A percentile compares a stretch with the other conserved stretches of the same genome.
phyloP scores from a whole-genome alignment of 2,113 vertebrate species.

The Tursiops truncatus region DNA sequence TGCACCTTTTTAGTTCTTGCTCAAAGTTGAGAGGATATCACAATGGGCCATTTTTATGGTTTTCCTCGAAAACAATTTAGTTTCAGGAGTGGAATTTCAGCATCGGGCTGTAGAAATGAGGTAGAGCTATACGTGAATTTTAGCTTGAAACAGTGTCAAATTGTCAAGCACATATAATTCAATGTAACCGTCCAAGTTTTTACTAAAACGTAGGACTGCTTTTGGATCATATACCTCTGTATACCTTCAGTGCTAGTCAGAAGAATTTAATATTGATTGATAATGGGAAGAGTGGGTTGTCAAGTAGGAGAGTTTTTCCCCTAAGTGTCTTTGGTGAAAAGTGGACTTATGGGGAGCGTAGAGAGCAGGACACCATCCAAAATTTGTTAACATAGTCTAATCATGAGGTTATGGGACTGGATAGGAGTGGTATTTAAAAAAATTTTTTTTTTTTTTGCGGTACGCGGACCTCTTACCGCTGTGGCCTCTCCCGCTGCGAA shows the following conservation, averaged over 20 bases:
- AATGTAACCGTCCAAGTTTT: not conserved
- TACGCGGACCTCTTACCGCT: too few species aligned
- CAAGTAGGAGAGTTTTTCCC: not conserved
- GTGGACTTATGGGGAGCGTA: not conserved
- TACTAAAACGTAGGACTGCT: not conserved
- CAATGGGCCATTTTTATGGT: not conserved
- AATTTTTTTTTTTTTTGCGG: too few species aligned
- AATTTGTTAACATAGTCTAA: not conserved
- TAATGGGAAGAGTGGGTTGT: slow-evolving; percentile 8
- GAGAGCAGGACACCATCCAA: not conserved
- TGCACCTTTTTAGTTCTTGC: not conserved
- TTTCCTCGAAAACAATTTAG: slow-evolving; percentile 23
- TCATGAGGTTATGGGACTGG: not conserved
- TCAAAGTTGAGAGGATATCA: not conserved
- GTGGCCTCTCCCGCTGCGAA: too few species aligned
- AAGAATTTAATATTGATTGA: not conserved
- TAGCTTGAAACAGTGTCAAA: not conserved
- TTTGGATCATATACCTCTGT: not conserved
- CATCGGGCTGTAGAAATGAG: not conserved
- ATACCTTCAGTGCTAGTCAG: not conserved
- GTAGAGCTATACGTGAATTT: not conserved
- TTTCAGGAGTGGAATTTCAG: not conserved
- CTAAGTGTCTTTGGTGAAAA: not conserved
- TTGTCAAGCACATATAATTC: not conserved
- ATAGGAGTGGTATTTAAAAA: not conserved